Evolutionary conservation across 2,888 invertebrate genomes (phyloP), one percentile per base, ranked within the genome.

Genomic region (Tenodera sinensis): DNA sequence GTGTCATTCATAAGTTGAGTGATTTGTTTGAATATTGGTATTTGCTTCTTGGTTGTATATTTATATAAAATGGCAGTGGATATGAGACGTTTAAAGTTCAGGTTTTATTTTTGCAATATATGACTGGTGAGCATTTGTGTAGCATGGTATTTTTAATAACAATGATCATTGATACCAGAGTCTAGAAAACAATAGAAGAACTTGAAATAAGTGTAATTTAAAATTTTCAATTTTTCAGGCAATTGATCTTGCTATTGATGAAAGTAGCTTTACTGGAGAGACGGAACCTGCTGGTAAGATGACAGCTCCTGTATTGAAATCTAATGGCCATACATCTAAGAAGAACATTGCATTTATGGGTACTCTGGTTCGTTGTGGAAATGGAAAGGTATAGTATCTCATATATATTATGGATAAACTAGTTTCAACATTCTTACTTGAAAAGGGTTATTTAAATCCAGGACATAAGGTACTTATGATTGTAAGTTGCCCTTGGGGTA

Each of bases 241-340:
- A 0, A 96, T 97, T 25, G 99, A 99, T 94, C 94, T 99, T 91
- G 97, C 97, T 6, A 97, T 99, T 86, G 99, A 99, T 93, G 99
- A 99, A 94, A 99, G 99, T 88, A 98, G 98, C 91, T 99, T 99
- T 93, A 99, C 99, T 0, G 99, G 99, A 7, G 99, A 99, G 94
- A 99, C 99, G 0, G 98, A 99, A 92, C 99, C 99, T 27, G 96
- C 97, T 0, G 94, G 94, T 83, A 98, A 98, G 93, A 96, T 95
- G 90, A 96, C 96, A 0, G 95, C 95, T 84, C 95, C 96, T 8
- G 93, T 96, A 88, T 92, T 95, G 87, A 96, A 96, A 91, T 93
- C 95, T 88, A 96, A 96, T 90, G 94, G 93, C 25, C 95, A 96
- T 91, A 95, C 96, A 87, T 95, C 95, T 90, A 97, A 96, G 93